Base-by-base conservation (phyloP, 2,888 invertebrate species). In the Epinotia bilunana region DNA sequence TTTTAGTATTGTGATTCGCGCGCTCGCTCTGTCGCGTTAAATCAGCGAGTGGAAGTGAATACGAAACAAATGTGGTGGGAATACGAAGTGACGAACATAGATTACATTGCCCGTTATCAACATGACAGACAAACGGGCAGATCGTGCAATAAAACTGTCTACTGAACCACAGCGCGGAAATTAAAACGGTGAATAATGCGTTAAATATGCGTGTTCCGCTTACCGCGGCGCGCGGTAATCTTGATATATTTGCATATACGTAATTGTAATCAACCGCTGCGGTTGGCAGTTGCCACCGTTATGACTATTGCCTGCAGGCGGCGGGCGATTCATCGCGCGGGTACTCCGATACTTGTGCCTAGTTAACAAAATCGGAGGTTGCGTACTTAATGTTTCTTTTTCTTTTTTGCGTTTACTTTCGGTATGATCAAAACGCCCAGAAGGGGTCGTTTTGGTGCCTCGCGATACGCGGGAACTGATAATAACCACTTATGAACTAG, bases 141-240 rank as follows among this genome's bases (percentile, higher is more conserved):
- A 78, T 76, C 67, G 72, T 58, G 20, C 77, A 77, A 77, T 79
- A 79, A 77, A 79, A 70, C 77, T 77, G 78, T 76, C 78, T 72
- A 20, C 55, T 16, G 68, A 23, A 18, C 61, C 78, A 61, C 78
- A 75, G 75, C 72, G 73, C 72, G 77, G 73, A 77, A 76, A 78
- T 78, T 76, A 77, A 78, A 78, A 78, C 73, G n/a, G 74, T 78
- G 76, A 77, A 58, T 77, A 71, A 77, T 74, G 74, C n/a, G 68
- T 55, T 53, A 55, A 68, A 68, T 69, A 73, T 68, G 62, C 65
- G 70, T 20, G 43, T 58, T 69, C 4, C 39, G 33, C 20, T 46
- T n/a, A 12, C 60, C 39, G 11, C 16, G 46, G 5, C 6, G 28
- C 23, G 69, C 23, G 23, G 20, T 20, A 39, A n/a, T 18, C 39